Percentiles rank a stretch among this genome's conserved stretches.
Conservation (phyloP, 2,113 vertebrate genomes). For the Oryzias javanicus region DNA sequence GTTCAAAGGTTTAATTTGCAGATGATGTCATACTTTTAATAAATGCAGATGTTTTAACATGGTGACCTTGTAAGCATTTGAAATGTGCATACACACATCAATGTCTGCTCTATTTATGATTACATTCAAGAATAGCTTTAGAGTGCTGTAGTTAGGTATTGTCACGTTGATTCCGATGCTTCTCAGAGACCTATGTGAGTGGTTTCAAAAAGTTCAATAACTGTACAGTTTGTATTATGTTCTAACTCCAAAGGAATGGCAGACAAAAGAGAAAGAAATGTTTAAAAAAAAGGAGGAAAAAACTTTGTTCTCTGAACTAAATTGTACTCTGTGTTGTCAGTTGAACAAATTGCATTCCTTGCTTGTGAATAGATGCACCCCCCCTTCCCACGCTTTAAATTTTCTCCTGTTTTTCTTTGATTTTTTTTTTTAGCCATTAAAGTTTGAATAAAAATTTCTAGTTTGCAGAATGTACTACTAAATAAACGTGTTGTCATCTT, state of each 20-base stretch:
- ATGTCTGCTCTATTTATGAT: slow-evolving; percentile 80
- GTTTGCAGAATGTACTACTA: slow-evolving; percentile 87
- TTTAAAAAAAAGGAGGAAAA: slow-evolving; percentile 76
- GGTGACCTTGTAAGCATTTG: slow-evolving; percentile 71
- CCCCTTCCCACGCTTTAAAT: slow-evolving; percentile 57
- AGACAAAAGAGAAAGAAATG: slow-evolving; percentile 60
- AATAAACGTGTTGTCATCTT: slow-evolving; percentile 89
- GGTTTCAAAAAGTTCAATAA: slow-evolving; percentile 83
- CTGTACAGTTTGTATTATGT: slow-evolving; percentile 92
- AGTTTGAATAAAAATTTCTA: slow-evolving; percentile 83
- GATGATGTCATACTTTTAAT: slow-evolving; percentile 74
- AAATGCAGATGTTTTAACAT: slow-evolving; percentile 73
- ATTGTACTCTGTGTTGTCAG: slow-evolving; percentile 79
- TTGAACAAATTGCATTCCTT: slow-evolving; percentile 83
- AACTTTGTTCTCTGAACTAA: slow-evolving; percentile 84
- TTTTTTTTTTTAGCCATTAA: slow-evolving; percentile 76
- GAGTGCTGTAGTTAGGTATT: slow-evolving; percentile 85
- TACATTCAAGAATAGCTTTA: slow-evolving; percentile 84
- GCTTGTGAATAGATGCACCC: slow-evolving; percentile 79
- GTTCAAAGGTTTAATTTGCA: slow-evolving; percentile 71
- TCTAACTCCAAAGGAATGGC: slow-evolving; percentile 84
- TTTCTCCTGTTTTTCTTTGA: slow-evolving; percentile 58
- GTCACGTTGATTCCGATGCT: slow-evolving; percentile 81
- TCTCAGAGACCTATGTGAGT: slow-evolving; percentile 84
- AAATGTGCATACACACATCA: slow-evolving; percentile 73